Evolutionary conservation across 2,888 invertebrate genomes (phyloP), one percentile per base, ranked within the genome.

Genomic region (Cephus spinipes): DNA sequence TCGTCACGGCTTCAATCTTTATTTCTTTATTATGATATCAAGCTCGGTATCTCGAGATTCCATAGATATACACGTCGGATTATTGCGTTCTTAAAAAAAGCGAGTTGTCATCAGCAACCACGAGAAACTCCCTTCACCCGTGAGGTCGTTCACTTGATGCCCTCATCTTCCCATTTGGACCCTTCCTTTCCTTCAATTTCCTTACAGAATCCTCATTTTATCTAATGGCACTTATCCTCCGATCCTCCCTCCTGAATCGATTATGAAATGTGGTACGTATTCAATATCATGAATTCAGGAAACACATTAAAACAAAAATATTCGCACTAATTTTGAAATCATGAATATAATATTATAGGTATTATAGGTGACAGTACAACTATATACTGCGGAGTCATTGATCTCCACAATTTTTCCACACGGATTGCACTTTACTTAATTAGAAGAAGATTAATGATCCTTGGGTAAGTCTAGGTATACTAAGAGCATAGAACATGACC

Each of bases 11-110:
- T 68, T 75, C 75, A 12, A n/a, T 23, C 34, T 75, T 75, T 76
- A 76, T 76, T 73, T 76, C 77, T 73, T 77, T 77, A 77, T 77
- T 73, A 77, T 77, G 55, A 77, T 77, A 77, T 69, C 35, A 33
- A 76, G 30, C 73, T 55, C 23, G 15, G 23, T 23, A 55, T 55
- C 23, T 55, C 23, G 55, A 23, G 55, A 55, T 23, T 23, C 23
- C 71, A 30, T 9, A 30, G 31, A 71, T 33, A 33, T 30, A 11
- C 30, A 11, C 30, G 71, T 31, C 30, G 34, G 77, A 77, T 77
- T 77, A 77, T 77, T 77, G 73, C 74, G 71, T 11, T 71, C 71
- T n/a, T 30, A 33, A 71, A 71, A 71, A 33, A n/a, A 11, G 15
- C 71, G 71, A 33, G 33, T 32, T 71, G 71, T 33, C 71, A 30